Percentiles rank a stretch among this genome's conserved stretches.
Evolutionary conservation across 2,888 invertebrate species (phyloP).

Genomic region (Diarsia mendica): DNA sequence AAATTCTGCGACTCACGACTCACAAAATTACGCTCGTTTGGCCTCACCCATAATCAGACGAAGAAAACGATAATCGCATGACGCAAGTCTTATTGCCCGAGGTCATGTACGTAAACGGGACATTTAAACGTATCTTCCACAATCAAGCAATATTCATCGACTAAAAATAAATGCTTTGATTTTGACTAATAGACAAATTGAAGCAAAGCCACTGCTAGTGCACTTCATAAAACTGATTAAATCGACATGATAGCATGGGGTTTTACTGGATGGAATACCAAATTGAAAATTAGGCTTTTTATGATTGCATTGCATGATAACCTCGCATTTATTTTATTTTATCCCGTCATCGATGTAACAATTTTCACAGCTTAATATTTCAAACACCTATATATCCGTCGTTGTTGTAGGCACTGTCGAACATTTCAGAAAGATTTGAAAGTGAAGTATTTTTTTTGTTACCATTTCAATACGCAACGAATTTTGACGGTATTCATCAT

Average conservation of each 20-base stretch:
- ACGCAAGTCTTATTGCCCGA: not conserved
- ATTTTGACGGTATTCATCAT: not conserved
- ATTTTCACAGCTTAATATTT: too few relatives aligned
- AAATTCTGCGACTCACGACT: too few relatives aligned
- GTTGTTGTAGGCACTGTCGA: too few relatives aligned
- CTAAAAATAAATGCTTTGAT: too few relatives aligned
- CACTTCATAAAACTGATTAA: constrained; percentile 18
- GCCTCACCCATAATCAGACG: too few relatives aligned
- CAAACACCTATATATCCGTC: too few relatives aligned
- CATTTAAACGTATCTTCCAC: not conserved
- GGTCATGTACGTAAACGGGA: not conserved
- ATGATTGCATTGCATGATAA: too few relatives aligned
- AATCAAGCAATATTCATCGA: not conserved
- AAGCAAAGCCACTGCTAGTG: not conserved
- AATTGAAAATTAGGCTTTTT: constrained; percentile 14
- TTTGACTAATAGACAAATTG: not conserved
- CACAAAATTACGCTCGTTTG: too few relatives aligned
- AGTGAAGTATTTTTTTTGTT: too few relatives aligned
- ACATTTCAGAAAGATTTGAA: too few relatives aligned
- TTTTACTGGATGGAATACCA: not conserved
- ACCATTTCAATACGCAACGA: not conserved
- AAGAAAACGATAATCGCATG: not conserved
- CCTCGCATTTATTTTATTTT: too few relatives aligned
- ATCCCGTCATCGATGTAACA: too few relatives aligned
- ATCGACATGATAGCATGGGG: constrained; percentile 15